phyloP scores from a whole-genome alignment of 1,140 invertebrate genomes.

The Calosoma granatense region DNA sequence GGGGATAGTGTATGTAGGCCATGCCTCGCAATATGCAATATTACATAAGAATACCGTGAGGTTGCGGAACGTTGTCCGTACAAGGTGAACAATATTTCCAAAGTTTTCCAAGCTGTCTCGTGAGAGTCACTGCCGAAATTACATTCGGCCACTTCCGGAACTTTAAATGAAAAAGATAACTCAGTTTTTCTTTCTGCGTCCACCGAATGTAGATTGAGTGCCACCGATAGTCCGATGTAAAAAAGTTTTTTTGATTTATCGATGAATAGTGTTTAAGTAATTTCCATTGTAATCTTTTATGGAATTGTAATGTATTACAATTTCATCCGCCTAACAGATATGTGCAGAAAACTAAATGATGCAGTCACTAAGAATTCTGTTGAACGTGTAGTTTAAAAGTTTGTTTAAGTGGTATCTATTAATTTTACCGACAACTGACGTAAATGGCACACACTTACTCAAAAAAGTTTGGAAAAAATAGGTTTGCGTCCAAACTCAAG shows the following conservation, averaged over 20 bases:
- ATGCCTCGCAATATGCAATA: conserved; percentile 1
- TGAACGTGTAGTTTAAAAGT: too few species aligned
- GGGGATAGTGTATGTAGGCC: neutral
- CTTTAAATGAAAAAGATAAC: conserved; percentile 9
- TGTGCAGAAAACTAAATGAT: too few species aligned
- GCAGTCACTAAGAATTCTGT: too few species aligned
- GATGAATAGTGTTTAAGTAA: too few species aligned
- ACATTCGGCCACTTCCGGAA: neutral
- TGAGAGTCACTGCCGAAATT: conserved; percentile 7
- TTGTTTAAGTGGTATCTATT: too few species aligned
- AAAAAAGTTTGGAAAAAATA: too few species aligned
- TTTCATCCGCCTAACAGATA: too few species aligned
- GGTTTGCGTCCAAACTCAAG: too few species aligned
- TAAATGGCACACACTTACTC: too few species aligned
- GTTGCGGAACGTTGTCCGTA: neutral
- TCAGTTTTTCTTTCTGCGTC: neutral
- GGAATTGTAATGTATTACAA: too few species aligned
- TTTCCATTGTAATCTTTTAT: too few species aligned
- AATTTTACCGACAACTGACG: too few species aligned
- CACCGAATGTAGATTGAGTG: conserved; percentile 1
- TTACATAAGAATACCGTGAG: neutral
- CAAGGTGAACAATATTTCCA: conserved; percentile 7
- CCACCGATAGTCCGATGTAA: neutral
- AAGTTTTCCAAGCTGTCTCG: neutral
- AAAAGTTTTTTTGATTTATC: neutral